Base-by-base conservation (phyloP, 2,888 invertebrate species). In the Lepas anatifera region DNA sequence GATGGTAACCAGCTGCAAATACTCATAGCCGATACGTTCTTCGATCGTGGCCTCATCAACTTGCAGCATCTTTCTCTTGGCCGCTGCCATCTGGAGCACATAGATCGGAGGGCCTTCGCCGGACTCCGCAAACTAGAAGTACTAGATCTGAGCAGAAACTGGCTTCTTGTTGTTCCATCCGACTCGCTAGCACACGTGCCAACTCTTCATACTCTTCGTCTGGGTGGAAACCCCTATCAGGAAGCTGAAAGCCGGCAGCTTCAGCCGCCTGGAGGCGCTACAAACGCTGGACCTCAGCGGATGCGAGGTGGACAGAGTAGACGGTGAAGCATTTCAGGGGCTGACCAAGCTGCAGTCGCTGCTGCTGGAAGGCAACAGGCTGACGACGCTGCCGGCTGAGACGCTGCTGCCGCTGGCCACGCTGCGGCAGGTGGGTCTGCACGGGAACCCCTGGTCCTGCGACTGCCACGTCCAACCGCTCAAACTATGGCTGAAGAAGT, bases 91-190 rank as follows among this genome's bases (percentile, higher is more conserved):
- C 87, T 95, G 78, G 89, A 90, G 73, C 89, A 89, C 81, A 92
- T 95, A 79, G 89, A 94, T 77, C 86, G 87, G 73, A 85, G 88
- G 76, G 92, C 95, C 29, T 89, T 95, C 79, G 86, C 87, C 76
- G 92, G 92, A 71, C 84, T 95, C 71, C 91, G 91, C 73, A 95
- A 94, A 83, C 85, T 94, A 76, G 89, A 94, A 72, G 94, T 94
- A 81, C 83, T 95, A 78, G 94, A 95, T 81, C 82, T 95, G 72
- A 92, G 92, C 64, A 85, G 88, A 77, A 95, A 95, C 83, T 83
- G 89, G 76, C 84, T 95, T 72, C 89, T 87, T 63, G 84, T 86
- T 69, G 87, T 95, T 76, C 94, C 94, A 66, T 87, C 89, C 67
- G 84, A 85, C 75, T 90, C 92, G 72, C 87, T 95, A 75, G 84